These are phyloP conservation scores for Empidonax traillii DNA, from an alignment of 2,113 vertebrate genomes.

Conservation along the genomic window DNA sequence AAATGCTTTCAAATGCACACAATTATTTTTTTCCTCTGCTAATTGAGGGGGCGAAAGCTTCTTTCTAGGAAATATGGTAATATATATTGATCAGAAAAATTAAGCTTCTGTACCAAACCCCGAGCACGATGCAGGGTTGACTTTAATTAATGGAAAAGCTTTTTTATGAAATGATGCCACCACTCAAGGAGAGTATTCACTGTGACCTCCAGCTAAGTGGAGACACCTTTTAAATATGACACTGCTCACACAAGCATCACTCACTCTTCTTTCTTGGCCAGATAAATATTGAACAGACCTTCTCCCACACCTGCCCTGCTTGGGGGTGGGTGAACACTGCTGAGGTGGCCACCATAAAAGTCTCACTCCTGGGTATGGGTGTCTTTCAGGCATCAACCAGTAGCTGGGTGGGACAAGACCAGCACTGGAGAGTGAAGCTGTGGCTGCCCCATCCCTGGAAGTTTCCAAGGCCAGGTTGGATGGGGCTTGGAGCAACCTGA, in stretches of 20 bases:
- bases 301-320: background rate
- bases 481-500: background rate
- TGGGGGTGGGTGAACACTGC: background rate
- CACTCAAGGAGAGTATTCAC: background rate
- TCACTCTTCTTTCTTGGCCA: background rate
- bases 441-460: background rate
- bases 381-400: background rate
- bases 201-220: slow-evolving; percentile 26
- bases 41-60: slow-evolving; percentile 47
- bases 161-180: slow-evolving; percentile 57
- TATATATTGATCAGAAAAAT: slow-evolving; percentile 62
- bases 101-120: slow-evolving; percentile 28
- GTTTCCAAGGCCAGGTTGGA: background rate
- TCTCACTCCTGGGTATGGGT: background rate
- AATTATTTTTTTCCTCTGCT: slow-evolving; percentile 17
- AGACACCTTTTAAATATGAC: background rate
- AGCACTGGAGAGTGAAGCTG: background rate
- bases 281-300: background rate
- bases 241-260: background rate
- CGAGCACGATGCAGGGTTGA: slow-evolving; percentile 34
- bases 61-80: slow-evolving; percentile 67
- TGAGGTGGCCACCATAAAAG: background rate
- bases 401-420: background rate
- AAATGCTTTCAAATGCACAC: slow-evolving; percentile 35
- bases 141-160: slow-evolving; percentile 67